A percentile compares a stretch with the other conserved stretches of the same genome.
Evolutionary conservation across 1,140 invertebrate species (phyloP).

Genomic region (Bombus superbus): DNA sequence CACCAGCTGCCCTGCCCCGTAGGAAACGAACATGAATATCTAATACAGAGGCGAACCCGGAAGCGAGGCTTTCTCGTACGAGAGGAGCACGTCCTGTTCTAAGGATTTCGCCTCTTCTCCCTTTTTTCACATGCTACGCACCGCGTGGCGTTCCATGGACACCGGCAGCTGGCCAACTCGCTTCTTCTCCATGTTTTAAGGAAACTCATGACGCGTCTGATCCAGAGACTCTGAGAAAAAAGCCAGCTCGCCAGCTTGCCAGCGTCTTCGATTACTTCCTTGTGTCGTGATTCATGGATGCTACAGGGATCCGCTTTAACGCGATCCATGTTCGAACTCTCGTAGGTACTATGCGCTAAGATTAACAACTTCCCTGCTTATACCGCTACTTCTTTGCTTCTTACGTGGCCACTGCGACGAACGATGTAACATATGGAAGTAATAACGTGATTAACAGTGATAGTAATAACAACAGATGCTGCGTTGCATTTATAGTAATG

Average conservation of each 20-base stretch:
- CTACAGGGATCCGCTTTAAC: conserved; percentile 2
- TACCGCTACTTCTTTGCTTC: neutral
- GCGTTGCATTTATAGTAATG: neutral
- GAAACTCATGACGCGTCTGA: conserved; percentile 68
- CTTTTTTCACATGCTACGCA: conserved; percentile 61
- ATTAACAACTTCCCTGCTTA: conserved; percentile 1
- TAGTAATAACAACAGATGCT: neutral
- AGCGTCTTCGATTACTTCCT: conserved; percentile 62
- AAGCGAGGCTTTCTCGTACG: conserved; percentile 72
- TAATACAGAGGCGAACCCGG: conserved; percentile 77
- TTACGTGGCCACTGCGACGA: neutral
- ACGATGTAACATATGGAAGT: neutral
- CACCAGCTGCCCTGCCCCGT: conserved; percentile 76
- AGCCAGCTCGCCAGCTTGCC: conserved; percentile 55
- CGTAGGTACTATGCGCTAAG: neutral
- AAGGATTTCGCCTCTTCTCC: conserved; percentile 71
- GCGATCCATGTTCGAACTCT: neutral
- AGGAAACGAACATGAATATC: conserved; percentile 74
- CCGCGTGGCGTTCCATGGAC: conserved; percentile 55
- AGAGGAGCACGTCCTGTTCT: conserved; percentile 77
- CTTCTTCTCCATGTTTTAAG: conserved; percentile 73
- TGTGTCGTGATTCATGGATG: conserved; percentile 27
- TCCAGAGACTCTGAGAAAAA: conserved; percentile 59
- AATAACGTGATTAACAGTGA: neutral
- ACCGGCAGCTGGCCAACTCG: conserved; percentile 63